Evolutionary conservation across 1,140 invertebrate genomes (phyloP).

Genomic region (Drosophila ficusphila): DNA sequence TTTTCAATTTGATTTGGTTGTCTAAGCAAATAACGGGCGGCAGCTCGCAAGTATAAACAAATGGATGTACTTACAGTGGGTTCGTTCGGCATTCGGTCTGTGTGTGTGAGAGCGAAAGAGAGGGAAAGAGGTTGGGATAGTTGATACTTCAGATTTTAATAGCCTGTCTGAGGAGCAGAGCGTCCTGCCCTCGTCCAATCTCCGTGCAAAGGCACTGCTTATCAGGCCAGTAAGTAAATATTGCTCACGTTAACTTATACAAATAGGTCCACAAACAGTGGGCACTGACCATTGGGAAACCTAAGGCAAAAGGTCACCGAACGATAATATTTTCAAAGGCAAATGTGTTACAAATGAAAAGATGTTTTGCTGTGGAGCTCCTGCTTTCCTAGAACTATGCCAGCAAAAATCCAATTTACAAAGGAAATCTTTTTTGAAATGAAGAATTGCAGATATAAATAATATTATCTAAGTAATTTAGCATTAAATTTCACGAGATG

Average conservation of each 20-base stretch:
- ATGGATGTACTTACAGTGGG: slow-evolving; percentile 50
- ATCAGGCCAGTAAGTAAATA: slow-evolving; percentile 80
- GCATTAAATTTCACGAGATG: neutral
- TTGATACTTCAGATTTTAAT: slow-evolving; percentile 55
- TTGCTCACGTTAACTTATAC: slow-evolving; percentile 77
- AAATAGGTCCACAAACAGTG: slow-evolving; percentile 48
- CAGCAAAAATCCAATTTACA: too few species aligned
- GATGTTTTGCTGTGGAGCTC: too few species aligned
- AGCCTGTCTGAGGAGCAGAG: slow-evolving; percentile 35
- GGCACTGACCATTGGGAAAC: too few species aligned
- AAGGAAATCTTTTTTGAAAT: too few species aligned
- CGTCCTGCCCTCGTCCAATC: slow-evolving; percentile 39
- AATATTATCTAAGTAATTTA: neutral
- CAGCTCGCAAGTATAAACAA: slow-evolving; percentile 68
- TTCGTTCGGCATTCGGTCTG: slow-evolving; percentile 6
- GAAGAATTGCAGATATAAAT: too few species aligned
- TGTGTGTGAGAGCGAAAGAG: neutral
- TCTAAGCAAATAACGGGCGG: slow-evolving; percentile 70
- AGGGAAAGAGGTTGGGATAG: neutral
- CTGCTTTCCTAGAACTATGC: too few species aligned
- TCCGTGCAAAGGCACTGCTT: slow-evolving; percentile 67
- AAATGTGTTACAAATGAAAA: too few species aligned
- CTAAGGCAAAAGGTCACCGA: too few species aligned
- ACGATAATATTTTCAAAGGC: too few species aligned
- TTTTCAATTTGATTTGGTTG: slow-evolving; percentile 80